Conservation (phyloP, 2,797 vertebrate genomes). For the Semotilus atromaculatus region DNA sequence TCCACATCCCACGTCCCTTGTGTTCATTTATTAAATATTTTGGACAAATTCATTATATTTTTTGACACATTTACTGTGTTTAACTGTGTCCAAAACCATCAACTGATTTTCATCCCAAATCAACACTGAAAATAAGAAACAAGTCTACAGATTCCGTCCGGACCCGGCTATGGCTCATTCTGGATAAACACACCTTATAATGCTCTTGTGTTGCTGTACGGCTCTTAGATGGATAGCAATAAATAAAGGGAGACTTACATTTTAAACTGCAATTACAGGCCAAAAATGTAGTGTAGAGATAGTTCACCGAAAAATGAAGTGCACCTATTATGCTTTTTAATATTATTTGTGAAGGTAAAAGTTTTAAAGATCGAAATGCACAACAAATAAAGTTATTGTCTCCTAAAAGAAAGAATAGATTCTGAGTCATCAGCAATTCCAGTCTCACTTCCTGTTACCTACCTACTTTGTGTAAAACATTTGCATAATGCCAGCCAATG, state of each 20-base stretch:
- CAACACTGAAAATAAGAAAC: neutral
- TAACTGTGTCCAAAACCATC: neutral
- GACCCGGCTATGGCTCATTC: neutral
- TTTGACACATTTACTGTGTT: neutral
- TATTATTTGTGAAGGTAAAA: neutral
- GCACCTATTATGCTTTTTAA: neutral
- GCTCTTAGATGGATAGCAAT: neutral
- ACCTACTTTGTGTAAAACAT: neutral
- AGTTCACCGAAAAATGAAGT: neutral
- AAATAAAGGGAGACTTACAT: neutral
- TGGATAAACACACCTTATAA: neutral
- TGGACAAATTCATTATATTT: neutral
- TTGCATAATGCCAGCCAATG: no score
- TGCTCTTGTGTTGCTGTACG: neutral
- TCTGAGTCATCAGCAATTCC: neutral
- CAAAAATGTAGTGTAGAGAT: neutral
- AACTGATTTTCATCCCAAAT: neutral
- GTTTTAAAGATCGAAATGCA: neutral
- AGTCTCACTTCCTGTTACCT: neutral
- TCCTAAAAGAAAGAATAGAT: neutral
- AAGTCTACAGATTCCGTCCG: neutral
- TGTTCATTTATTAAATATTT: constrained; percentile 9
- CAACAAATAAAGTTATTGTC: neutral
- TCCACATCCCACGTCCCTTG: constrained; percentile 19
- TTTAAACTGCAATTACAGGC: neutral